Evolutionary conservation across 2,888 invertebrate species (phyloP).

Genomic region (Nezara viridula): DNA sequence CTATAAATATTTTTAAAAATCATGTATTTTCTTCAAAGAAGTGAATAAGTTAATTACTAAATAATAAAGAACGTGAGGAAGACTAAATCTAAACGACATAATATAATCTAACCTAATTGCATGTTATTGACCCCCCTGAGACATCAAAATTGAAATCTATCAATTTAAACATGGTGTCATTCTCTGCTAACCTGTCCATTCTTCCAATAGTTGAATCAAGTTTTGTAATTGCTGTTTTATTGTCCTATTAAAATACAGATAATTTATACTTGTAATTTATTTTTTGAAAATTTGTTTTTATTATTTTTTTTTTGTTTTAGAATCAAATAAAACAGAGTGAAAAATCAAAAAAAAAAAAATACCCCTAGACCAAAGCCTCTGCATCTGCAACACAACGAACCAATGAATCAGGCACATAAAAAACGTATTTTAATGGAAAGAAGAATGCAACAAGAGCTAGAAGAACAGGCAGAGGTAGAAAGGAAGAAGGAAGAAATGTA

Average conservation of each 20-base stretch:
- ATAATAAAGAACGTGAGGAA: too few relatives aligned
- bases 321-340: not conserved
- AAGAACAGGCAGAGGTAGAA: not conserved
- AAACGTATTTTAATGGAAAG: not conserved
- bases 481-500: not conserved
- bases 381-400: not conserved
- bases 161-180: not conserved
- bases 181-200: not conserved
- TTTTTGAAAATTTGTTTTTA: too few relatives aligned
- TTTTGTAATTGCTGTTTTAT: not conserved
- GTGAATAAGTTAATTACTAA: too few relatives aligned
- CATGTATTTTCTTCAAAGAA: too few relatives aligned
- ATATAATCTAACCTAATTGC: too few relatives aligned
- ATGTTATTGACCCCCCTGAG: too few relatives aligned
- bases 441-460: not conserved
- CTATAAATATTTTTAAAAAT: too few relatives aligned
- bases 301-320: too few relatives aligned
- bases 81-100: too few relatives aligned
- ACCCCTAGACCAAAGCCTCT: not conserved
- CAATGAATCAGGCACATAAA: not conserved
- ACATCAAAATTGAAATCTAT: too few relatives aligned
- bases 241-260: not conserved
- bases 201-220: not conserved
- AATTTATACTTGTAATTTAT: too few relatives aligned
- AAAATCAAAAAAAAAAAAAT: not conserved